Evolutionary conservation across 1,140 invertebrate genomes (phyloP).

Genomic region (Galendromus occidentalis): DNA sequence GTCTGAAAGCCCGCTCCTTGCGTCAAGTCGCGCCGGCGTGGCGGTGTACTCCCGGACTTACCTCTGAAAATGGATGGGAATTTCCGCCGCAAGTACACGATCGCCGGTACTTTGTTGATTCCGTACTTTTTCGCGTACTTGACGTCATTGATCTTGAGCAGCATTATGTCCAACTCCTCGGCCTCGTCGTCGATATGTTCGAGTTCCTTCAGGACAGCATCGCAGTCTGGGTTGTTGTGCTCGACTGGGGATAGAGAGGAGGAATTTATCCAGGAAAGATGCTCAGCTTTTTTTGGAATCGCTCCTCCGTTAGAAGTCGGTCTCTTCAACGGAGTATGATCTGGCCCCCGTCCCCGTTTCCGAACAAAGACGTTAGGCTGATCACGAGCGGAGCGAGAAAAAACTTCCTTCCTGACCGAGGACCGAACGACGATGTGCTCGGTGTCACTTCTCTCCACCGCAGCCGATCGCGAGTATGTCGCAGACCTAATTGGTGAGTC

Average conservation of each 20-base stretch:
- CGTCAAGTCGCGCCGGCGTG: too few species aligned
- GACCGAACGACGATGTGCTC: too few species aligned
- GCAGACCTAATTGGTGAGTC: too few species aligned
- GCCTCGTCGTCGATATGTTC: conserved; percentile 82
- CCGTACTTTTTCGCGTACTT: conserved; percentile 82
- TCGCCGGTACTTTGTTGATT: conserved; percentile 69
- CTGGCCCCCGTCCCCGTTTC: too few species aligned
- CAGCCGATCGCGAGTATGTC: too few species aligned
- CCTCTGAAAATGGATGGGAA: conserved; percentile 87
- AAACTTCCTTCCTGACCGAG: too few species aligned
- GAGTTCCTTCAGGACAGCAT: conserved; percentile 52
- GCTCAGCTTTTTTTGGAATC: not conserved
- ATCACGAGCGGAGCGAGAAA: too few species aligned
- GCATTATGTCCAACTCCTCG: conserved; percentile 79
- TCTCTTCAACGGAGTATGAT: not conserved
- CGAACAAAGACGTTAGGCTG: too few species aligned
- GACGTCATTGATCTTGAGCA: conserved; percentile 79
- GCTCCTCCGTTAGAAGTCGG: too few species aligned
- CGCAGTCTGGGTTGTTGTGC: conserved; percentile 44
- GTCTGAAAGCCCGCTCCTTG: too few species aligned
- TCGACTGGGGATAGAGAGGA: conserved; percentile 36
- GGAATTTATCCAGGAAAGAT: not conserved
- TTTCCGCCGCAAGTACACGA: conserved; percentile 77
- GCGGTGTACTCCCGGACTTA: conserved; percentile 30
- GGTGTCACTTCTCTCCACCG: too few species aligned